These are phyloP conservation scores for Prunella strophiata DNA, from an alignment of 2,797 vertebrate genomes.

Conservation along the genomic window DNA sequence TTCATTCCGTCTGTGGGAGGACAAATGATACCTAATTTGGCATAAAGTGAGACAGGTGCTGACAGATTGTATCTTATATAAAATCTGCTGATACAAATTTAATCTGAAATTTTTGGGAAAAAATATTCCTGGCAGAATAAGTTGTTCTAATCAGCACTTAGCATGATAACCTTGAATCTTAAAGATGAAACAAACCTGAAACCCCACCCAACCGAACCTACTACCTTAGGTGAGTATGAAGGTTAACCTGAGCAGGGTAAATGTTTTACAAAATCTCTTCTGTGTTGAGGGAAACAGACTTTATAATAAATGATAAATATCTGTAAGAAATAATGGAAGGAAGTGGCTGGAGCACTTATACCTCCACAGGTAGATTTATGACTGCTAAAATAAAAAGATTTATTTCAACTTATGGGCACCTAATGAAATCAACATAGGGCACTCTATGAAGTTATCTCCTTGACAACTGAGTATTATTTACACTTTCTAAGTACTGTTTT, in stretches of 20 bases:
- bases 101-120: neutral
- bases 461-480: neutral
- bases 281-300: neutral
- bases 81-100: slow-evolving; percentile 10
- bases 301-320: neutral
- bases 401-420: neutral
- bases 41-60: neutral
- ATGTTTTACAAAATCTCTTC: neutral
- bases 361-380: neutral
- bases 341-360: neutral
- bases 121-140: neutral
- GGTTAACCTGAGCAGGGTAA: neutral
- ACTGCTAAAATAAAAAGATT: neutral
- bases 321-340: neutral
- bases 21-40: neutral
- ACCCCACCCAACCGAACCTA: neutral
- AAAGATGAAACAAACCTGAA: neutral
- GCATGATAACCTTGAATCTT: neutral
- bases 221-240: neutral
- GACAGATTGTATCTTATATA: neutral
- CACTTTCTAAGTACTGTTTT: neutral
- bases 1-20: neutral
- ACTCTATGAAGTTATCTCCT: neutral
- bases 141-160: neutral
- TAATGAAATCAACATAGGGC: neutral